Evolutionary conservation across 2,888 invertebrate species (phyloP).

Genomic region (Laothoe populi): DNA sequence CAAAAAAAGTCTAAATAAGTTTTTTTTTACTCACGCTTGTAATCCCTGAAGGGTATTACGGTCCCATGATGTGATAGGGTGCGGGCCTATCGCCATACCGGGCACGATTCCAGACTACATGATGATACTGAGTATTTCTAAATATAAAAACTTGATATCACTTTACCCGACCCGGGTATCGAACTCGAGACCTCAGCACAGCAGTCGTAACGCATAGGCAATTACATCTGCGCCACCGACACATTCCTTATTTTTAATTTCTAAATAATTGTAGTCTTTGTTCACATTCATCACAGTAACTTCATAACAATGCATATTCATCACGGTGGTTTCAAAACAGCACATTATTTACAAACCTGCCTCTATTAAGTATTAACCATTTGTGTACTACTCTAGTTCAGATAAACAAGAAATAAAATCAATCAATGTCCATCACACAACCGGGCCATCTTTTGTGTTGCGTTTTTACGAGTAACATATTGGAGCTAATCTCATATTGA

Average conservation of each 20-base stretch:
- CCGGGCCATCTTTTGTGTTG: conserved; percentile 25
- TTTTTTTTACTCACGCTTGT: no score
- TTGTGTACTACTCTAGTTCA: conserved; percentile 10
- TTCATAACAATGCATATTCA: not conserved
- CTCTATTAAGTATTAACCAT: conserved; percentile 12
- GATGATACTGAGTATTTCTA: no score
- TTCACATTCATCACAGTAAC: not conserved
- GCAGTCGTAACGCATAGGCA: no score
- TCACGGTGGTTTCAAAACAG: not conserved
- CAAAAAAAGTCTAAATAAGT: no score
- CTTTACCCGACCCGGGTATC: no score
- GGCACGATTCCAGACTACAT: no score
- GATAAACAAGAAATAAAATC: conserved; percentile 25
- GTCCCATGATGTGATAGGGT: no score
- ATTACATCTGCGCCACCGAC: no score
- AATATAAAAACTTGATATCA: no score
- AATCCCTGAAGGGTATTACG: no score
- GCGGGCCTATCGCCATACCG: no score
- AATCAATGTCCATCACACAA: conserved; percentile 29
- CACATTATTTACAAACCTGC: conserved; percentile 8
- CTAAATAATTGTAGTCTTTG: not conserved
- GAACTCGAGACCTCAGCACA: no score
- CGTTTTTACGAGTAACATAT: conserved; percentile 16
- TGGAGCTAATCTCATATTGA: conserved; percentile 25
- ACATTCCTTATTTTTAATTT: not conserved